phyloP scores from a whole-genome alignment of 1,140 invertebrate species.

The Glossosoma conforme region DNA sequence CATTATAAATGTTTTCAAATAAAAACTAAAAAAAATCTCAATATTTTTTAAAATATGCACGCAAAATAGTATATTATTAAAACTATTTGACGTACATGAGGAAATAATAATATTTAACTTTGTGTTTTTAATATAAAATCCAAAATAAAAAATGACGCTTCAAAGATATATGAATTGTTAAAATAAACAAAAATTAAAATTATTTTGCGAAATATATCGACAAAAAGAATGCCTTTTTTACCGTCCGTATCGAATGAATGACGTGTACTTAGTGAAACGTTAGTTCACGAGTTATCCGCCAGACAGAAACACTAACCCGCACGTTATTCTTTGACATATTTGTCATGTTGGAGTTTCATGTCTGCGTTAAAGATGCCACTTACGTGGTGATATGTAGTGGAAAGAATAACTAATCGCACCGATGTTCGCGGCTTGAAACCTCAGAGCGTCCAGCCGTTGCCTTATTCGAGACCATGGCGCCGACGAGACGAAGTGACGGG shows the following conservation, averaged over 20 bases:
- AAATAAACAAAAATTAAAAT: no score
- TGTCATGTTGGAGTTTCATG: slow-evolving; percentile 29
- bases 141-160: no score
- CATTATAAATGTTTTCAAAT: no score
- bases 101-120: no score
- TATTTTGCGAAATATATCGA: no score
- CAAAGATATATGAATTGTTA: no score
- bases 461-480: slow-evolving; percentile 19
- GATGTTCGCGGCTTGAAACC: slow-evolving; percentile 14
- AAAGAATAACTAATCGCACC: slow-evolving; percentile 13
- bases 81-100: no score
- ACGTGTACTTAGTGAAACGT: slow-evolving; percentile 26
- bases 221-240: slow-evolving; percentile 11
- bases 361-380: slow-evolving; percentile 16
- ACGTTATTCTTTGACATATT: slow-evolving; percentile 23
- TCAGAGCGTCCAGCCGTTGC: slow-evolving; percentile 2
- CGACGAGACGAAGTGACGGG: slow-evolving; percentile 48
- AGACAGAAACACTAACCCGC: slow-evolving; percentile 4
- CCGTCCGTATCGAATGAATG: slow-evolving; percentile 12
- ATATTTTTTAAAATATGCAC: no score
- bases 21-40: no score
- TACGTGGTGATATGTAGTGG: slow-evolving; percentile 23
- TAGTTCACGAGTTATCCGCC: slow-evolving; percentile 15
- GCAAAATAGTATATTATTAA: no score
- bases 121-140: no score